A percentile compares a stretch with the other conserved stretches of the same genome.
These are phyloP conservation scores for Dendrolimus pini DNA, from an alignment of 2,888 invertebrate species.

Conservation along the genomic window DNA sequence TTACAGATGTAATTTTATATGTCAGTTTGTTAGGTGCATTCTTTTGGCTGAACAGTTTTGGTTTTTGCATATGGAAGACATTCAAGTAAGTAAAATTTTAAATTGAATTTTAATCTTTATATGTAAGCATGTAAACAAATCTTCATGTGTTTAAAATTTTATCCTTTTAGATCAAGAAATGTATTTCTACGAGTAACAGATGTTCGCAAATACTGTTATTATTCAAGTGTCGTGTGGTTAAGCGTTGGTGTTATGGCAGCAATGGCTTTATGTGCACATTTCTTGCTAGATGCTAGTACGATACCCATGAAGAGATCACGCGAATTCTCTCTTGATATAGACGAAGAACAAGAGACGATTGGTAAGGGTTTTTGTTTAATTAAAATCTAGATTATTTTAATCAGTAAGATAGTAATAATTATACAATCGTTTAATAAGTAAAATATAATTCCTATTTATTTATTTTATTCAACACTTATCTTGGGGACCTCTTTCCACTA, in stretches of 20 bases:
- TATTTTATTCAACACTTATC: slow-evolving; percentile 1
- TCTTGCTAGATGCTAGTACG: slow-evolving; percentile 82
- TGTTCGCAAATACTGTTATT: slow-evolving; percentile 91
- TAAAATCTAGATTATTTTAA: too few relatives aligned
- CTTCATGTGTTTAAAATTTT: slow-evolving; percentile 1
- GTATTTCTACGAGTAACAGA: slow-evolving; percentile 91
- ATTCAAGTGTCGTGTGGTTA: slow-evolving; percentile 88
- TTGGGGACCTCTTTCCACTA: too few relatives aligned
- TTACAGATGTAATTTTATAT: slow-evolving; percentile 86
- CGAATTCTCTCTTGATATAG: slow-evolving; percentile 53
- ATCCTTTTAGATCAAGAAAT: slow-evolving; percentile 82
- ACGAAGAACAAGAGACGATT: slow-evolving; percentile 83
- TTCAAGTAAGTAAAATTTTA: slow-evolving; percentile 78
- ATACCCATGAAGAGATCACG: slow-evolving; percentile 21
- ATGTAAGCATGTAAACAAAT: too few relatives aligned
- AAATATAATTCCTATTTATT: neutral
- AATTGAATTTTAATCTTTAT: neutral
- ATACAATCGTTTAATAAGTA: too few relatives aligned
- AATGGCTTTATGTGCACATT: slow-evolving; percentile 88
- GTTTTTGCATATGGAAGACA: slow-evolving; percentile 92
- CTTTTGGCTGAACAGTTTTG: slow-evolving; percentile 91
- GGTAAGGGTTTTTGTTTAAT: slow-evolving; percentile 48
- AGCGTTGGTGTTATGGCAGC: slow-evolving; percentile 82
- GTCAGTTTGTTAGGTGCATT: slow-evolving; percentile 87
- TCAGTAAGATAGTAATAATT: too few relatives aligned